Conservation (phyloP, 23 tunicate species). For the Styela plicata region DNA sequence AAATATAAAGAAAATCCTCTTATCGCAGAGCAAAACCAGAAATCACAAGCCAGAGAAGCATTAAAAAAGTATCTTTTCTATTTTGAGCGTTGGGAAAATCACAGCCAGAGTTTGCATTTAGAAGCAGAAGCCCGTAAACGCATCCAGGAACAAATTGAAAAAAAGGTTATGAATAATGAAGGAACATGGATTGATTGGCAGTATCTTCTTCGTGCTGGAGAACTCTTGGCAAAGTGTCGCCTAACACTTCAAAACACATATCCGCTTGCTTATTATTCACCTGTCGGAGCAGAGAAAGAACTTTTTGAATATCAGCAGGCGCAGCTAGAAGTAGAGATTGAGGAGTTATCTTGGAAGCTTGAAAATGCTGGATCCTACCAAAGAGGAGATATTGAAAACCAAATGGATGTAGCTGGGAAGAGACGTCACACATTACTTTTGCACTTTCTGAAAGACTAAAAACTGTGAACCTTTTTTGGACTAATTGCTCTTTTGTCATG, state of each 20-base stretch:
- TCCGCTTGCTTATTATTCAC: conserved; percentile 84
- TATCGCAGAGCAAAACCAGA: conserved; percentile 42
- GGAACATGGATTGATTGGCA: conserved; percentile 99
- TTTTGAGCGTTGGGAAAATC: conserved; percentile 94
- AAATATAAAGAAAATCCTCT: conserved; percentile 65
- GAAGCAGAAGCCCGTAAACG: conserved; percentile 74
- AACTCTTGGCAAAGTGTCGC: conserved; percentile 91
- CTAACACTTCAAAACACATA: conserved; percentile 83
- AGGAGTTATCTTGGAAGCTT: conserved; percentile 85
- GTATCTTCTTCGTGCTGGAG: conserved; percentile 83
- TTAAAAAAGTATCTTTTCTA: conserved; percentile 84
- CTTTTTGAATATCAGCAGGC: conserved; percentile 96
- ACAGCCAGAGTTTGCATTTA: conserved; percentile 57
- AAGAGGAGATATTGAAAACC: conserved; percentile 78
- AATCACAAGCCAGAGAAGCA: conserved; percentile 78
- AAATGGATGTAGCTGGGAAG: conserved; percentile 80
- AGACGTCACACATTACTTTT: conserved; percentile 58
- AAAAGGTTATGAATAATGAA: conserved; percentile 54
- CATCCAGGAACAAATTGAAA: conserved; percentile 76
- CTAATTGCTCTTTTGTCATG: too few species aligned
- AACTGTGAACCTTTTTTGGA: not conserved
- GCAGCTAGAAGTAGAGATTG: conserved; percentile 87
- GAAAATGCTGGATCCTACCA: conserved; percentile 67
- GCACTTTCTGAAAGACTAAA: conserved; percentile 25
- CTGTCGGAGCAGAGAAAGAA: conserved; percentile 62